Evolutionary conservation across 2,888 invertebrate species (phyloP), one percentile per base, ranked within the genome.

Genomic region (Catonia carolina): DNA sequence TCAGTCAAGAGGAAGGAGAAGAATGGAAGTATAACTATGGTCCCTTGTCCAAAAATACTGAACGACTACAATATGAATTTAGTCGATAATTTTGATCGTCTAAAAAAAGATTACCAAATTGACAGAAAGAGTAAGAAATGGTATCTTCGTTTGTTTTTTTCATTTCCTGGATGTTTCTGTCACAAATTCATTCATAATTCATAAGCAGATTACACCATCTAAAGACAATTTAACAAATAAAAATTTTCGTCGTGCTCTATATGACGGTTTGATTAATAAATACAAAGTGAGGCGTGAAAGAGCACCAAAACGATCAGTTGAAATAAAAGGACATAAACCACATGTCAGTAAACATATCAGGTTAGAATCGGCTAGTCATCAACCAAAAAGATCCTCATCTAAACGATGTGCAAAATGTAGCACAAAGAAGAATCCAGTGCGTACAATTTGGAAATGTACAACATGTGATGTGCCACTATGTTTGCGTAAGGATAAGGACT

Each of bases 91-190:
- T 58, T 54, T 41, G 49, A 58, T 22, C 27, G 31, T 3, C 39
- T 55, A 8, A 56, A 23, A 35, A 42, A 22, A 22, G 49, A 58
- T 35, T 58, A 53, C 33, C 5, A 10, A n/a, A 23, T 53, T n/a
- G 37, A 58, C 27, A 18, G 53, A 27, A 47, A 37, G n/a, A 48
- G 39, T 1, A 20, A 31, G 12, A 58, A 48, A 17, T 54, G 53
- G 58, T 53, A 53, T 23, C 22, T 54, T 17, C 18, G 35, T 10
- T 58, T 23, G n/a, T n/a, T n/a, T n/a, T n/a, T 58, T 58, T 55
- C 54, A 54, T 39, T 18, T 53, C 37, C 12, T 53, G n/a, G 48
- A 47, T 35, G 51, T 17, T 20, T 51, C 35, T 8, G 36, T n/a
- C n/a, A n/a, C n/a, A n/a, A n/a, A n/a, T n/a, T n/a, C n/a, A n/a